phyloP scores from a whole-genome alignment of 1,140 invertebrate species.

The Andricus grossulariae region DNA sequence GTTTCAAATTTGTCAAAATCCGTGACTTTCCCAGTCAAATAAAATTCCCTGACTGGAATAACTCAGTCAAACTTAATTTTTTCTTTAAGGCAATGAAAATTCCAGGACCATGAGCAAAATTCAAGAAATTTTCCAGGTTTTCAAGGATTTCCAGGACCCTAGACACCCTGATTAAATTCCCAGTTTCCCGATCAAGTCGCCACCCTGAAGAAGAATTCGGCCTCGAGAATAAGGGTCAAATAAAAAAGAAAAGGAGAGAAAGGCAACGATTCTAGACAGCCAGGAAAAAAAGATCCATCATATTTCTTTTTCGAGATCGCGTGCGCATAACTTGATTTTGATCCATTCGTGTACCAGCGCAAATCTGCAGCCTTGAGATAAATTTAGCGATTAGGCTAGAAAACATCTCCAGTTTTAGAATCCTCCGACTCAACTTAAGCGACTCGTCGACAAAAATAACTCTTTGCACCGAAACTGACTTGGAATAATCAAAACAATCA shows the following conservation, averaged over 20 bases:
- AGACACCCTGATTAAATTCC: no score
- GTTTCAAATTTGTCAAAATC: no score
- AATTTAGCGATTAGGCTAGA: conserved; percentile 50
- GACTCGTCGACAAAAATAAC: background rate
- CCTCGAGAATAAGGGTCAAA: background rate
- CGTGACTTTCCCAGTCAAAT: no score
- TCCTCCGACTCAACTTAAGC: background rate
- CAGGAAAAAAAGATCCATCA: conserved; percentile 27
- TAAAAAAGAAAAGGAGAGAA: background rate
- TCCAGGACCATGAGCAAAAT: no score
- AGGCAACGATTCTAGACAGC: background rate
- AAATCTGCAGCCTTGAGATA: conserved; percentile 51
- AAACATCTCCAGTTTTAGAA: conserved; percentile 42
- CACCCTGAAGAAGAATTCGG: no score
- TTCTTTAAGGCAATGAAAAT: no score
- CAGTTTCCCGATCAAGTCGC: no score
- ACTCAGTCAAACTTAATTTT: no score
- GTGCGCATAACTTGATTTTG: conserved; percentile 42
- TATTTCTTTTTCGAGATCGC: conserved; percentile 40
- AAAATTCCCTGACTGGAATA: no score
- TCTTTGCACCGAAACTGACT: background rate
- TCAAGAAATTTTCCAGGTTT: no score
- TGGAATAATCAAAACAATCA: no score
- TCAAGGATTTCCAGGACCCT: no score
- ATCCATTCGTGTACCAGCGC: conserved; percentile 1